Conservation (phyloP, 1,140 invertebrate species). For the Eurosta solidaginis region DNA sequence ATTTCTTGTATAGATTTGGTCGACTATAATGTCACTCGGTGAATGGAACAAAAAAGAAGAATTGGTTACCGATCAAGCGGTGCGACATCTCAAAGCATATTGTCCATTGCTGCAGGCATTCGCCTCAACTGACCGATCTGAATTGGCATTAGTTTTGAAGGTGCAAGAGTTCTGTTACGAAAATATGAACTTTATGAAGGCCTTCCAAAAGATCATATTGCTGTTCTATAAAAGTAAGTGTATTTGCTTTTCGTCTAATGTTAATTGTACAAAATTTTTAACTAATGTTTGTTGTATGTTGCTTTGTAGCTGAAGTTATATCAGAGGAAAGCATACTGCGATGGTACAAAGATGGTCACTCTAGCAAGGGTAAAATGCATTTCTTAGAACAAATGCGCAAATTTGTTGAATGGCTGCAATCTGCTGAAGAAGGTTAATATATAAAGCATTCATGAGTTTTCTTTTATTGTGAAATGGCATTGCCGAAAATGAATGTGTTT, state of each 20-base stretch:
- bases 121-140: constrained; percentile 79
- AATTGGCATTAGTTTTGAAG: constrained; percentile 85
- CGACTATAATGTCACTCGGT: constrained; percentile 88
- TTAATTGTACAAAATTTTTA: background rate
- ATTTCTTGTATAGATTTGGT: constrained; percentile 81
- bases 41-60: constrained; percentile 99
- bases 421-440: constrained; percentile 83
- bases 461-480: background rate
- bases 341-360: constrained; percentile 93
- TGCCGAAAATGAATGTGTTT: constrained; percentile 35
- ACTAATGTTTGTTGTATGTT: background rate
- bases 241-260: background rate
- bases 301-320: constrained; percentile 75
- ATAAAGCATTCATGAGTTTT: background rate
- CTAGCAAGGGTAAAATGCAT: constrained; percentile 92
- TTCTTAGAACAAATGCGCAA: constrained; percentile 97
- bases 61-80: constrained; percentile 89
- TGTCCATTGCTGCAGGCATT: constrained; percentile 85
- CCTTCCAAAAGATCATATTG: constrained; percentile 95
- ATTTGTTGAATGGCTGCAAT: constrained; percentile 96
- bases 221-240: constrained; percentile 90
- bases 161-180: constrained; percentile 98
- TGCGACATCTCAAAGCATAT: constrained; percentile 87
- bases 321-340: constrained; percentile 90
- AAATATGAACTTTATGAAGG: constrained; percentile 98